Percentiles rank a stretch among this genome's conserved stretches.
phyloP scores from a whole-genome alignment of 2,797 vertebrate genomes.

The Emys orbicularis region DNA sequence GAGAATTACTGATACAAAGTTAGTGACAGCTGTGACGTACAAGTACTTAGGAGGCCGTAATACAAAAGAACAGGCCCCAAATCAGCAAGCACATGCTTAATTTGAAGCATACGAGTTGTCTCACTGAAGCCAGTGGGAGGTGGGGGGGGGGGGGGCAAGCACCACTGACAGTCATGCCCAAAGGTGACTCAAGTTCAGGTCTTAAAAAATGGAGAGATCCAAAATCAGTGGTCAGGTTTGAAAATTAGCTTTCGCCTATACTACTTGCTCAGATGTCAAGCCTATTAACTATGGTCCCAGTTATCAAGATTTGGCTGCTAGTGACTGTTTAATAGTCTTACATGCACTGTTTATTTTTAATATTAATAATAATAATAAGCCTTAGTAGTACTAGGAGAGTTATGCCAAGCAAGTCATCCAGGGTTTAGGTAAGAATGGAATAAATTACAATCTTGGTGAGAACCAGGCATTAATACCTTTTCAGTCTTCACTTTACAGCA shows the following conservation, averaged over 20 bases:
- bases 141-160: background rate
- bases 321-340: background rate
- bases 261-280: background rate
- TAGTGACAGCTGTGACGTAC: background rate
- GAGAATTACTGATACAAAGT: background rate
- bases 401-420: constrained; percentile 21
- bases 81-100: background rate
- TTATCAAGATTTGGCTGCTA: constrained; percentile 17
- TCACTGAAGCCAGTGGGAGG: background rate
- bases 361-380: background rate
- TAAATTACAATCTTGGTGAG: constrained; percentile 50
- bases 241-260: background rate
- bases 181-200: background rate
- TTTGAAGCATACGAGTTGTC: background rate
- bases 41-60: background rate
- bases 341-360: background rate
- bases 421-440: constrained; percentile 31
- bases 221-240: background rate
- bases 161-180: background rate
- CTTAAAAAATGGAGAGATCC: background rate
- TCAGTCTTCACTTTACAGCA: background rate
- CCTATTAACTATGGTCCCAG: background rate
- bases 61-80: background rate
- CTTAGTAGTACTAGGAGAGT: background rate
- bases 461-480: constrained; percentile 24